Conservation (phyloP, 2,113 vertebrate species). For the Eclectus roratus region DNA sequence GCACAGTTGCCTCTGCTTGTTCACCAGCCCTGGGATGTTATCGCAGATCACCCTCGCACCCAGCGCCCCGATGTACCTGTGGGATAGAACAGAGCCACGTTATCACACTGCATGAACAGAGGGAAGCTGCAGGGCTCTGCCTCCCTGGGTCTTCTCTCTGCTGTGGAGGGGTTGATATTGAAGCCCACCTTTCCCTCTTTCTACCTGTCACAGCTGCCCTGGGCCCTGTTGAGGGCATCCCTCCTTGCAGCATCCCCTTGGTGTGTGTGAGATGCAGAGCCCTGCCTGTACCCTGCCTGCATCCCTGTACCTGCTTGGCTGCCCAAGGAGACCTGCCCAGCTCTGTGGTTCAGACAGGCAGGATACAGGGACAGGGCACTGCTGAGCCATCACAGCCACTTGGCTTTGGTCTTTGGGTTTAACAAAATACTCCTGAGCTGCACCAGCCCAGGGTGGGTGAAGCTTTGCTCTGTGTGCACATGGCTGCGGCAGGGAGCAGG, state of each 20-base stretch:
- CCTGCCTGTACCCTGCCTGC: not conserved
- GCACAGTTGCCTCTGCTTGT: conserved; percentile 94
- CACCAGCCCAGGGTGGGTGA: not conserved
- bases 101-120: not conserved
- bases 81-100: fast-evolving
- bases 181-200: not conserved
- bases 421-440: not conserved
- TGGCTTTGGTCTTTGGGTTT: not conserved
- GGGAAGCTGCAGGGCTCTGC: not conserved
- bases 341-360: not conserved
- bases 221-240: not conserved
- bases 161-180: fast-evolving
- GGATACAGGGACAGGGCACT: not conserved
- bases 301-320: not conserved
- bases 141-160: not conserved
- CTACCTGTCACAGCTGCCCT: not conserved
- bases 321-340: not conserved
- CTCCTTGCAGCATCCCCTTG: not conserved
- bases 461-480: not conserved
- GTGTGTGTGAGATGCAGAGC: fast-evolving
- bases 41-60: conserved; percentile 95
- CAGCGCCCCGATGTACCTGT: conserved; percentile 93
- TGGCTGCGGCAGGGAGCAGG: not conserved
- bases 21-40: conserved; percentile 95
- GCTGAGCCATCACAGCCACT: not conserved